A percentile compares a stretch with the other conserved stretches of the same genome.
phyloP scores from a whole-genome alignment of 2,888 invertebrate genomes.

The Itoplectis maculator region DNA sequence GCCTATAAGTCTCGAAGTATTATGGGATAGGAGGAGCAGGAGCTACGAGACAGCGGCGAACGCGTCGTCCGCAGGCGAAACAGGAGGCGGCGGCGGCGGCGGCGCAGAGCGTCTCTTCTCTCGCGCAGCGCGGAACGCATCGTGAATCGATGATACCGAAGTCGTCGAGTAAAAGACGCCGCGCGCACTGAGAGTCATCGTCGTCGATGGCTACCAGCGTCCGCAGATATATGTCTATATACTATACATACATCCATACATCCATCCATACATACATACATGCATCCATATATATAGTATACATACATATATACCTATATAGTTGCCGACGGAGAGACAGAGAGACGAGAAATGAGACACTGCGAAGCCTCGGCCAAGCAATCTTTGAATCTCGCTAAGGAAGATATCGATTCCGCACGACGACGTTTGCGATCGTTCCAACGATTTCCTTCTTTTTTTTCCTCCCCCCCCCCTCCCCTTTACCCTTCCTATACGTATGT shows the following conservation, averaged over 20 bases:
- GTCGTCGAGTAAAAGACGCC: conserved; percentile 47
- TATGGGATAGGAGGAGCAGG: conserved; percentile 1
- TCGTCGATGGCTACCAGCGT: conserved; percentile 32
- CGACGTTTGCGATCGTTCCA: conserved; percentile 55
- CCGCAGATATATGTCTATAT: neutral
- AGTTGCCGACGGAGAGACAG: no score
- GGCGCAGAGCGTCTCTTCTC: no score
- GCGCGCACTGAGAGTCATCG: conserved; percentile 43
- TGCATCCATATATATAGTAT: no score
- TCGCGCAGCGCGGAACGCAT: conserved; percentile 35
- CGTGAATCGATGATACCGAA: conserved; percentile 49
- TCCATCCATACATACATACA: no score
- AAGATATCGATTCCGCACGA: conserved; percentile 62
- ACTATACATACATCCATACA: neutral
- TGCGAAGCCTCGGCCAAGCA: conserved; percentile 38
- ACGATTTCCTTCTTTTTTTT: conserved; percentile 18
- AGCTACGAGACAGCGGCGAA: conserved; percentile 11
- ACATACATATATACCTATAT: no score
- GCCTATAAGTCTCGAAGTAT: conserved; percentile 12
- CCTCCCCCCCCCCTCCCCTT: neutral
- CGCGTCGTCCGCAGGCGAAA: neutral
- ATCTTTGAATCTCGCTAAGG: conserved; percentile 57
- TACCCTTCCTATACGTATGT: conserved; percentile 42
- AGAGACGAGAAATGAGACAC: conserved; percentile 47
- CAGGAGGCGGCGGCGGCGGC: neutral